phyloP scores from a whole-genome alignment of 2,888 invertebrate species.

The Euspilapteryx auroguttella region DNA sequence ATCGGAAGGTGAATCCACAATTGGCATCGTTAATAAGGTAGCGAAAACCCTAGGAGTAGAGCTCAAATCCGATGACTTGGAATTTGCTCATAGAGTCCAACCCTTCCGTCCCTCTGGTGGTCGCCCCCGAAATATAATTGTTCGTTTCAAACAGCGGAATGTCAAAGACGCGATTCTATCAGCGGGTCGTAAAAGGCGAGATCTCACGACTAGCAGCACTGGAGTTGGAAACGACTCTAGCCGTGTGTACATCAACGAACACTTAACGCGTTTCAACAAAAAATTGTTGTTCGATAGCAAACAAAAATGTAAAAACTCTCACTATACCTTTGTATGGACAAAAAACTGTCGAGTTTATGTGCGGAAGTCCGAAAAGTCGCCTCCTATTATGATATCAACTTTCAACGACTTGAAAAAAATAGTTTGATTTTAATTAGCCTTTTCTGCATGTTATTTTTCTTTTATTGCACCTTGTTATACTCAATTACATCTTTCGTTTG shows the following conservation, averaged over 20 bases:
- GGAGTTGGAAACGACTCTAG: neutral
- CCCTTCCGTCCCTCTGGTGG: constrained; percentile 1
- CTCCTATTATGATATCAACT: neutral
- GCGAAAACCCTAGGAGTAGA: constrained; percentile 4
- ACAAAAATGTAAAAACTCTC: neutral
- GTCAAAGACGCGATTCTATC: neutral
- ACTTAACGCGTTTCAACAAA: neutral
- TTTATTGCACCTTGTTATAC: too few relatives aligned
- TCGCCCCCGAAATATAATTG: neutral
- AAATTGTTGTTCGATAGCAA: neutral
- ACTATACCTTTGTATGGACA: neutral
- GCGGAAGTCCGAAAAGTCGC: neutral
- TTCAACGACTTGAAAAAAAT: too few relatives aligned
- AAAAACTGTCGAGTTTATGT: neutral
- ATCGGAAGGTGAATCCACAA: constrained; percentile 3
- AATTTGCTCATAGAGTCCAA: constrained; percentile 8
- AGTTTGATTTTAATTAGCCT: too few relatives aligned
- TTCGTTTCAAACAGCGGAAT: neutral
- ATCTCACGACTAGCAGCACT: neutral
- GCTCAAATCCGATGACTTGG: constrained; percentile 4
- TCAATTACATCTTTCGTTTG: too few relatives aligned
- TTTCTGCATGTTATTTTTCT: too few relatives aligned
- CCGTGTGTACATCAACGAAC: neutral
- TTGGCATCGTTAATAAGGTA: constrained; percentile 5
- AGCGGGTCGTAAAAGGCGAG: neutral